Base-by-base conservation (phyloP, 2,888 invertebrate genomes). In the Phortica okadai region DNA sequence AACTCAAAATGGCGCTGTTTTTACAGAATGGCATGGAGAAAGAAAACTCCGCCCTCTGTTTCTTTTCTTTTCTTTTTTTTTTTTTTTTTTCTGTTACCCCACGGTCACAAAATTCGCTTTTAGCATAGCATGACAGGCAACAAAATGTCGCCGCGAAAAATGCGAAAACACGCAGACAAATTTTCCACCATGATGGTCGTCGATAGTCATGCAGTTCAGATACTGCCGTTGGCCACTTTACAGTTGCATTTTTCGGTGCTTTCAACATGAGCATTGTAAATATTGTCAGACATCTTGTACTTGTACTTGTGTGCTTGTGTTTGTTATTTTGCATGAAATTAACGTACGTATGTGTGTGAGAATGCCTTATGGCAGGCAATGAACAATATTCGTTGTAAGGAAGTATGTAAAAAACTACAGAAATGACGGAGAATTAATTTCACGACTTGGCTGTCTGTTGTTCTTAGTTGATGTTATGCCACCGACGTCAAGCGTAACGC, bases 301-400 rank as follows among this genome's bases (percentile, higher is more conserved):
- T 2, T 2, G 50, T 2, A 50, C 6, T 45, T 6, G 6, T 45
- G 45, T 50, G 2, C 14, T 42, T 16, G 42, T 14, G 10, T 14
- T 42, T 66, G 66, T 66, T 66, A n/a, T 66, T 66, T 66, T 66
- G 66, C 66, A 66, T 66, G 41, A 66, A 41, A 42, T 66, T 66
- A 42, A 41, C 41, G 10, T 66, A 1, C 21, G 21, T 21, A 21
- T 21, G 21, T 21, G 21, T 21, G 21, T 21, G 21, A 21, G 21
- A 21, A 21, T 21, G 33, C 33, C 33, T 33, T 33, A 33, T 33
- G 2, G 33, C 54, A n/a, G 54, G 54, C 54, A 3, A 6, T 14
- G 33, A 33, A 33, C 4, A 33, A 33, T 33, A 33, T 33, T 33
- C 33, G 33, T 33, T 33, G 1, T 33, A 33, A 33, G 33, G 33